Conservation (phyloP, 2,888 invertebrate genomes). For the Petrolisthes cinctipes region DNA sequence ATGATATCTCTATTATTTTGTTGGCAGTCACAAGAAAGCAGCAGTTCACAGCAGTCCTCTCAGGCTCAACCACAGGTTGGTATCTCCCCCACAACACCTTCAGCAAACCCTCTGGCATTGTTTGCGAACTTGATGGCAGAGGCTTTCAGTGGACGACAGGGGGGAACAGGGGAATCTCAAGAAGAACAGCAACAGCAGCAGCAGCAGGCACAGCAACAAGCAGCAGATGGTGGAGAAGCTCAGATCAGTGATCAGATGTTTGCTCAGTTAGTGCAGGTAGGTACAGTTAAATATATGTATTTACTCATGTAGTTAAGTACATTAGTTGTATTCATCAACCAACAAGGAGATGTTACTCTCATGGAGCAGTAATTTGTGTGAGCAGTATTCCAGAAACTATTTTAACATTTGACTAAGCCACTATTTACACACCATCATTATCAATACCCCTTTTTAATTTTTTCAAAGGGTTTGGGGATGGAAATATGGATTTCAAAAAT, state of each 20-base stretch:
- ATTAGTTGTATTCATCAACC: neutral
- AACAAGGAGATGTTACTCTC: neutral
- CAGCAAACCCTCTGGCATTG: conserved; percentile 51
- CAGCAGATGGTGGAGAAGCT: conserved; percentile 43
- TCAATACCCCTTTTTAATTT: neutral
- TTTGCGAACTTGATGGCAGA: conserved; percentile 58
- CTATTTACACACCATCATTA: neutral
- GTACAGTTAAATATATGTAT: neutral
- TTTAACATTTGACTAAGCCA: neutral
- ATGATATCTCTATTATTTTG: neutral
- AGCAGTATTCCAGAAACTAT: neutral
- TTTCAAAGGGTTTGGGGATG: neutral
- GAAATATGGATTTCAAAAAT: no score
- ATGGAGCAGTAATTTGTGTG: neutral
- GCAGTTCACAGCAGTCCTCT: neutral
- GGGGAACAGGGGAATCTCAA: neutral
- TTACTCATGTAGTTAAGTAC: no score
- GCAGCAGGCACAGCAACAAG: conserved; percentile 15
- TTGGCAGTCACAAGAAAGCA: conserved; percentile 45
- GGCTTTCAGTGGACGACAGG: conserved; percentile 45
- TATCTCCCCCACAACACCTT: conserved; percentile 49
- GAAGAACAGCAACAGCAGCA: conserved; percentile 46
- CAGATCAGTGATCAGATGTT: conserved; percentile 61
- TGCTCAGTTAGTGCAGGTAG: conserved; percentile 60
- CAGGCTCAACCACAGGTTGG: conserved; percentile 53